A percentile compares a stretch with the other conserved stretches of the same genome.
These are phyloP conservation scores for Triplophysa dalaica DNA, from an alignment of 2,113 vertebrate species.

Conservation along the genomic window DNA sequence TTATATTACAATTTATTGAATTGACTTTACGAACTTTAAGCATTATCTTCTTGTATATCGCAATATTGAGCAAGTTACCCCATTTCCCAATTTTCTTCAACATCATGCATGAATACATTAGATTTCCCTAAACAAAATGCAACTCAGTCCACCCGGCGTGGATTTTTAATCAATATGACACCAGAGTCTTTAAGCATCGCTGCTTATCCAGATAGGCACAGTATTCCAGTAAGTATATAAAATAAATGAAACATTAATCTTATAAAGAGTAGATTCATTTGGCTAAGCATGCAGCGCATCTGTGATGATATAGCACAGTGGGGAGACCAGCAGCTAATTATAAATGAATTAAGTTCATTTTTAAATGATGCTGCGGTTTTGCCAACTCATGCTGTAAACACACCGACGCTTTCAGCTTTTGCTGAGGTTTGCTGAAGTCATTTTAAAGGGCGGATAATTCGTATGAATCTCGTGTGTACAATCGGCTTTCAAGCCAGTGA, in stretches of 20 bases:
- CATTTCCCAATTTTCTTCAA: too few species aligned
- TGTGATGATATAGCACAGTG: conserved; percentile 27
- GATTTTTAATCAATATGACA: not conserved
- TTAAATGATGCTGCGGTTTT: not conserved
- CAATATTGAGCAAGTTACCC: too few species aligned
- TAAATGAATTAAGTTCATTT: conserved; percentile 21
- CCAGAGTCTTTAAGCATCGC: not conserved
- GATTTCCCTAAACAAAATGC: too few species aligned
- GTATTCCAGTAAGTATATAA: not conserved
- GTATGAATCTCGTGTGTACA: too few species aligned
- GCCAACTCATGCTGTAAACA: not conserved
- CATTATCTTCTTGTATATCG: too few species aligned
- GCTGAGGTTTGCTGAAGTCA: not conserved
- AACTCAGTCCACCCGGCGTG: too few species aligned
- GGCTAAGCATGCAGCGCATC: conserved; percentile 23
- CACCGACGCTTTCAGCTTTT: not conserved
- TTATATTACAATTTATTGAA: too few species aligned
- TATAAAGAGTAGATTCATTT: conserved; percentile 16
- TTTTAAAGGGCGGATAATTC: not conserved
- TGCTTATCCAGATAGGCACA: not conserved
- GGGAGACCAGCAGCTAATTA: not conserved
- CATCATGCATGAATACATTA: too few species aligned
- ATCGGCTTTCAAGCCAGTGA: too few species aligned
- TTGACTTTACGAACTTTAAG: too few species aligned
- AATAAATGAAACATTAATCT: conserved; percentile 19